Evolutionary conservation across 1,140 invertebrate species (phyloP), one percentile per base, ranked within the genome.

Genomic region (Mizuhopecten yessoensis): DNA sequence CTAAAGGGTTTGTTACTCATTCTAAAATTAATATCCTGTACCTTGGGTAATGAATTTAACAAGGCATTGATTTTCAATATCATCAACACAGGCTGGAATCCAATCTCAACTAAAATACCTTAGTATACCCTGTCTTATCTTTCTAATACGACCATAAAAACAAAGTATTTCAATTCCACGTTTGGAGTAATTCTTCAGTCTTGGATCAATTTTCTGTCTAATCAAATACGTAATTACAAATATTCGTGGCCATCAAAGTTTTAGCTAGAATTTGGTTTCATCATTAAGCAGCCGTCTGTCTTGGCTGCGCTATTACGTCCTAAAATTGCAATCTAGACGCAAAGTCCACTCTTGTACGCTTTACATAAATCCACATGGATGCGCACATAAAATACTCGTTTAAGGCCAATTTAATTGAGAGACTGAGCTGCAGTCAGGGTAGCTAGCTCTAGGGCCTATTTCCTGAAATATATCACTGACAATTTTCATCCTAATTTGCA

Each of bases 291-390:
- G 23, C 57, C 29, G 23, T 23, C 29, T 5, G 57, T 9, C 57
- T 29, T 75, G 57, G 11, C 57, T 3, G 29, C 57, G 11, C 57
- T n/a, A 23, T 29, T 5, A 75, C 57, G 29, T 5, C 23, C 42
- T 45, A 17, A 45, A 45, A 45, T 45, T 45, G 42, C 42, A 7
- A 75, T 75, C 0, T n/a, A n/a, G 57, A 75, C 57, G 9, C 5
- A 29, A n/a, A 5, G 57, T n/a, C 57, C 57, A 29, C 5, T 2
- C n/a, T 17, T n/a, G 23, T 29, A 75, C 17, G 29, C 57, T 75
- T 75, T 75, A 75, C 57, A 75, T 75, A 75, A 75, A 75, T 75
- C 57, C 57, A 75, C 57, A 75, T 75, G 9, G 57, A 75, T 29
- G 57, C 29, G 57, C 29, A 5, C 29, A 75, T 75, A 75, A 75